Base-by-base conservation (phyloP, 2,113 vertebrate genomes). In the Spheniscus mendiculus region DNA sequence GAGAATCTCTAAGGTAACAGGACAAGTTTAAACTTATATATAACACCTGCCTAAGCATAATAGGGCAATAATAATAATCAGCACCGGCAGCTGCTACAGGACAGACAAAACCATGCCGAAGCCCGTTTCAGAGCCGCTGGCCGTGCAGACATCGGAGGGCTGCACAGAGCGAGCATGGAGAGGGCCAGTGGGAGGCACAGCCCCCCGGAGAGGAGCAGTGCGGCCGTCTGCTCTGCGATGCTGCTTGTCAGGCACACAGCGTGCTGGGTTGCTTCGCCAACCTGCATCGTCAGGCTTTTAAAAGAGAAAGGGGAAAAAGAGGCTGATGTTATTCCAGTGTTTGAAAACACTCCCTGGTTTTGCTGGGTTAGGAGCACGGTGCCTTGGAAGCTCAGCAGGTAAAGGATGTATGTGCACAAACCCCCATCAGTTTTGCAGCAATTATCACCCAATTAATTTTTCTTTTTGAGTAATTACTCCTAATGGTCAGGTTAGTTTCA, bases 51-150 rank as follows among this genome's bases (percentile, higher is more conserved):
- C 6, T 2, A 9, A 49, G 42, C 17, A 6, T 4, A 47, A 10
- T 1, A 38, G 34, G 27, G n/a, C 40, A 45, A 30, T 32, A 42
- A 34, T 18, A 18, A 21, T 12, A 19, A 32, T 12, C n/a, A 22
- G 29, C 23, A 13, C 44, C 27, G 6, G 18, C 44, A 29, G 52
- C 32, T 10, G 61, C 17, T 9, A 2, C 36, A 9, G 47, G 49
- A 22, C 4, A 5, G 55, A 30, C 0, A 3, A 21, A 17, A 18
- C 5, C 1, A 5, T 19, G 34, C 52, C 1, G 6, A 69, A 27
- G 34, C 36, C 40, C 5, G 20, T 45, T 7, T 5, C 56, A 4
- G 17, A 40, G n/a, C 49, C 2, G 1, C 58, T 3, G 27, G 26
- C 34, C 3, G 6, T 23, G n/a, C 27, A 2, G 5, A 7, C 22